These are phyloP conservation scores for Latrodectus geometricus DNA, from an alignment of 1,140 invertebrate genomes.

Conservation along the genomic window DNA sequence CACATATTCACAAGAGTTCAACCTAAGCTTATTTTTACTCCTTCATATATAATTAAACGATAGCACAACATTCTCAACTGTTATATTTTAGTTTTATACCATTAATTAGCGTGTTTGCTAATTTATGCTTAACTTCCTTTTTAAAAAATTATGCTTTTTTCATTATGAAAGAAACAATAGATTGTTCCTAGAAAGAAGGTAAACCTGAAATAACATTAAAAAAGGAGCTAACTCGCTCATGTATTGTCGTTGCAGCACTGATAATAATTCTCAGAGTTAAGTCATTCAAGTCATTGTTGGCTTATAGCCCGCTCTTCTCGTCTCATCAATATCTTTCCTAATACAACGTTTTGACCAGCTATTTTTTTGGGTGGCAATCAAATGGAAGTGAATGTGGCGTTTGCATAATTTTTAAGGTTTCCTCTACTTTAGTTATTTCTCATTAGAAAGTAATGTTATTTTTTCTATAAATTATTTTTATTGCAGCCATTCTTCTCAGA, in stretches of 20 bases:
- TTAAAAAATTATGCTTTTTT: neutral
- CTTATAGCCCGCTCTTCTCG: neutral
- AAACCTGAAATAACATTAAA: neutral
- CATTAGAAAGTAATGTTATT: constrained; percentile 36
- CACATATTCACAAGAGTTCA: neutral
- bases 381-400: constrained; percentile 40
- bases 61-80: neutral
- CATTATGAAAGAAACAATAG: neutral
- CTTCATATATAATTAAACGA: neutral
- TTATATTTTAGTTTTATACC: neutral
- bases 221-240: neutral
- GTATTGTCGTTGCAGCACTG: neutral
- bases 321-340: constrained; percentile 41
- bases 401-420: neutral
- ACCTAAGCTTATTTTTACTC: neutral
- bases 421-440: constrained; percentile 22
- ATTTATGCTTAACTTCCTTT: constrained; percentile 24
- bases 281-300: constrained; percentile 47
- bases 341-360: constrained; percentile 38
- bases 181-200: neutral
- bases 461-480: neutral
- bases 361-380: constrained; percentile 31
- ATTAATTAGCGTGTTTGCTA: constrained; percentile 23
- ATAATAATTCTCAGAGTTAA: constrained; percentile 27
- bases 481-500: no score